phyloP scores from a whole-genome alignment of 64 coral and sea anemone species.

The Pachyseris speciosa region DNA sequence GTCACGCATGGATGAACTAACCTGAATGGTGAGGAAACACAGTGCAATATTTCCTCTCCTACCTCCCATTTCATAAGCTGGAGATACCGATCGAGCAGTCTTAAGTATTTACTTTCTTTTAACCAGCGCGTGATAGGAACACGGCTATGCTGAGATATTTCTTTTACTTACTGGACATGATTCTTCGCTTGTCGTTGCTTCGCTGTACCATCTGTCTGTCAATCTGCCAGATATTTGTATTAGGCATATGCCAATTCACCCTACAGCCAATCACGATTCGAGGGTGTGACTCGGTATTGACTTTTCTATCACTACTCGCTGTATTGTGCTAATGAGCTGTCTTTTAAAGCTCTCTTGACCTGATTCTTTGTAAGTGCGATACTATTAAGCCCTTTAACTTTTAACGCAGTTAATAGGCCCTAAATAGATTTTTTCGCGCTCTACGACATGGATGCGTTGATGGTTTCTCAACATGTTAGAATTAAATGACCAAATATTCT shows the following conservation, averaged over 20 bases:
- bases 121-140: not conserved
- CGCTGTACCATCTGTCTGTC: constrained; percentile 3
- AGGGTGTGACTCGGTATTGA: not conserved
- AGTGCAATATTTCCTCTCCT: not conserved
- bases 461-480: not conserved
- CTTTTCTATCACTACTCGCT: not conserved
- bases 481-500: not conserved
- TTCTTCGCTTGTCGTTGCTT: not conserved
- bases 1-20: not conserved
- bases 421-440: not conserved
- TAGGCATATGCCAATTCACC: not conserved
- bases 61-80: not conserved
- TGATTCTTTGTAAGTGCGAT: not conserved
- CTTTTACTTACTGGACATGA: not conserved
- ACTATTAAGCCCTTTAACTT: not conserved
- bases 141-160: not conserved
- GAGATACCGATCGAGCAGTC: not conserved
- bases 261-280: not conserved
- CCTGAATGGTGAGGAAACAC: not conserved
- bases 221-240: constrained; percentile 29
- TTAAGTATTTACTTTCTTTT: not conserved
- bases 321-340: constrained; percentile 43
- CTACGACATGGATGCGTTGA: too few species aligned
- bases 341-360: not conserved
- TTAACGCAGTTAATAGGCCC: not conserved